Percentiles rank a stretch among this genome's conserved stretches.
These are phyloP conservation scores for Drosophila takahashii DNA, from an alignment of 1,140 invertebrate genomes.

Conservation along the genomic window DNA sequence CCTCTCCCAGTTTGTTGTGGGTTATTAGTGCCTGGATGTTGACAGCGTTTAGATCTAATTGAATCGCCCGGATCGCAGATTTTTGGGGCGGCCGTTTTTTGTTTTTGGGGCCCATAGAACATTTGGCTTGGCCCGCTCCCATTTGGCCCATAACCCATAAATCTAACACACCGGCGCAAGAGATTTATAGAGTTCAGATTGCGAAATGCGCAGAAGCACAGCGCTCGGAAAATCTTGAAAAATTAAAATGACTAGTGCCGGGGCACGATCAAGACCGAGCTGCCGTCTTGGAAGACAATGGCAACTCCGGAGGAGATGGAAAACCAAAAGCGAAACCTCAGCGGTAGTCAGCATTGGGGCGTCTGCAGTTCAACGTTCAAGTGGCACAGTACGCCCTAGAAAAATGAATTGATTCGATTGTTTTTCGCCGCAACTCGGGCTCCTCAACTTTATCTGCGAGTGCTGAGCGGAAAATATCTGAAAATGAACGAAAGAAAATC, in stretches of 20 bases:
- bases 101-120: constrained; percentile 22
- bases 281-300: constrained; percentile 57
- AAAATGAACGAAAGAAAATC: constrained; percentile 32
- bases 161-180: constrained; percentile 54
- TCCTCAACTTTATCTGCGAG: constrained; percentile 63
- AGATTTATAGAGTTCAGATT: constrained; percentile 70
- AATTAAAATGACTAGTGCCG: constrained; percentile 79
- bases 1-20: constrained; percentile 9
- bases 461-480: constrained; percentile 54
- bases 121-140: constrained; percentile 62
- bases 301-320: constrained; percentile 18
- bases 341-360: constrained; percentile 83
- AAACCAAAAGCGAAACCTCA: constrained; percentile 39
- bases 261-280: constrained; percentile 78
- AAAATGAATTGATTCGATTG: constrained; percentile 84
- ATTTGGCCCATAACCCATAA: constrained; percentile 66
- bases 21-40: constrained; percentile 68
- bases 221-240: constrained; percentile 61
- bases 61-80: constrained; percentile 57
- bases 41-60: constrained; percentile 81
- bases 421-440: constrained; percentile 53
- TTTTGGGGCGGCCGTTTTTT: constrained; percentile 5
- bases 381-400: constrained; percentile 84
- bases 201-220: constrained; percentile 63
- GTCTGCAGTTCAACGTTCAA: constrained; percentile 85